Evolutionary conservation across 2,888 invertebrate species (phyloP), one percentile per base, ranked within the genome.

Genomic region (Empis livida): DNA sequence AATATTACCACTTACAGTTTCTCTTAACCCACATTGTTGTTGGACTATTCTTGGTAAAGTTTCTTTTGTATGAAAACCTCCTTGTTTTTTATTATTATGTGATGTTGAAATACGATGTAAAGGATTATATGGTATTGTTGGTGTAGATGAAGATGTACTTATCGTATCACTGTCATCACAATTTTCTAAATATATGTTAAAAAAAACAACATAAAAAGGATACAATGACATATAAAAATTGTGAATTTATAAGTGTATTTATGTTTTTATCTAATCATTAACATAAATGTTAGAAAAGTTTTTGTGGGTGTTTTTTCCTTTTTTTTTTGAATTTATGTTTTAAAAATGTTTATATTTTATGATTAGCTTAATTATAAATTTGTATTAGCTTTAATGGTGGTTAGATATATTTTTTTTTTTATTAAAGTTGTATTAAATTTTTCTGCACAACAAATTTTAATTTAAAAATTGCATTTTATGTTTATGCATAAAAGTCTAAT

Each of bases 111-210:
- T 50, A 42, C 50, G 51, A 41, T 44, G 47, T 46, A 53, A 49
- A 42, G 44, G 43, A 51, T 51, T 56, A 44, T 56, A 55, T 40
- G 58, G 56, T 52, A 64, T 58, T 44, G 56, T 47, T 49, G 62
- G 42, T 55, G 66, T 59, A 23, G 61, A 61, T 45, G 61, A 61
- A 49, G 57, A 51, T 47, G 57, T 60, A 57, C 61, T 61, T 49
- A 58, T 60, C 40, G 56, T 58, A 49, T 67, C 65, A 49, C 60
- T 63, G 48, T 65, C 67, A 39, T 67, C 67, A 54, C 64, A 65
- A 49, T 62, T 62, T 44, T 54, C 56, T 55, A 60, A 58, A 63
- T 44, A 13, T 3, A n/a, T 10, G 30, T 16, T 49, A 8, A 49
- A 51, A 46, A 41, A 2, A 41, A n/a, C n/a, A 43, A 46, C 42